These are phyloP conservation scores for Zeuzera pyrina DNA, from an alignment of 2,888 invertebrate species.

Conservation along the genomic window DNA sequence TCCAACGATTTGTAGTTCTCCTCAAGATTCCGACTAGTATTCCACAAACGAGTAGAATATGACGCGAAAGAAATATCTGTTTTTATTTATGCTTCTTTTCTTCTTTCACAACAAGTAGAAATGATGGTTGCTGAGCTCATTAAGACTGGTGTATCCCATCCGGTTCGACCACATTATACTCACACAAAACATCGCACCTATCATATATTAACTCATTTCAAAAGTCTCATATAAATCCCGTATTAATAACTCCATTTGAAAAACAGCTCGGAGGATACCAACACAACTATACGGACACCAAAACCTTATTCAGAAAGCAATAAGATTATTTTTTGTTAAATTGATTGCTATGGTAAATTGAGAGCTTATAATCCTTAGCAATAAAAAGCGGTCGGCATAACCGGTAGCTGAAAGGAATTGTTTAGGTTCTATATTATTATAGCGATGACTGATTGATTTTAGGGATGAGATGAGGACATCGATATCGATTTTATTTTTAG, in stretches of 20 bases:
- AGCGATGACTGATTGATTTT: conserved; percentile 37
- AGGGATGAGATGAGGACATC: conserved; percentile 19
- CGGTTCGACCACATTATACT: neutral
- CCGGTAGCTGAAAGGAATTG: conserved; percentile 66
- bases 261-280: conserved; percentile 19
- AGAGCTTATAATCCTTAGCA: conserved; percentile 33
- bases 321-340: conserved; percentile 13
- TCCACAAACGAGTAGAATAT: too few relatives aligned
- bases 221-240: conserved; percentile 50
- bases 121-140: too few relatives aligned
- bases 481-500: conserved; percentile 9
- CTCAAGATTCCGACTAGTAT: too few relatives aligned
- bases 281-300: conserved; percentile 7
- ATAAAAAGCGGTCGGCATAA: conserved; percentile 46
- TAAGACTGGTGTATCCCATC: too few relatives aligned
- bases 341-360: conserved; percentile 1
- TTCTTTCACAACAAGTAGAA: too few relatives aligned
- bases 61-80: too few relatives aligned
- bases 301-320: conserved; percentile 9
- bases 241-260: conserved; percentile 49
- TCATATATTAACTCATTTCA: conserved; percentile 2
- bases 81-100: too few relatives aligned
- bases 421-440: conserved; percentile 47
- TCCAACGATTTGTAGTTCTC: too few relatives aligned
- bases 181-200: neutral